Conservation (phyloP, 2,113 vertebrate species). For the Onychorhynchus coronatus region DNA sequence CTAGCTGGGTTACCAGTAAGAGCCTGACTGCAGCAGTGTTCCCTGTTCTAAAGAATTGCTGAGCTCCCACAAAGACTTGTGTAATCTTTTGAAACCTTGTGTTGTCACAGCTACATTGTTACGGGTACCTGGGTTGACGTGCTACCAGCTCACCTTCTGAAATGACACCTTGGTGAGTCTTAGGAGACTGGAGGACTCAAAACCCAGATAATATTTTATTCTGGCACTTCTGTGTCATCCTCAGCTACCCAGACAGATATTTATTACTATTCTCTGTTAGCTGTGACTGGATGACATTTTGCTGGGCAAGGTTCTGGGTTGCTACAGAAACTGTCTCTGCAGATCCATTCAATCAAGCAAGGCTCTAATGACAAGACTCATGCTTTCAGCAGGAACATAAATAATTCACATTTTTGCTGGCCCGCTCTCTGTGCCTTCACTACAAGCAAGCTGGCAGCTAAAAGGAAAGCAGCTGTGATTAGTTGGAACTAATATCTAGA, state of each 20-base stretch:
- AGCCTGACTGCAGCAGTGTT: not conserved
- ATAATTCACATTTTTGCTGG: constrained; percentile 42
- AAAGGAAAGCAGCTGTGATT: not conserved
- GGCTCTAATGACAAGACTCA: not conserved
- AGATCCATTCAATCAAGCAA: not conserved
- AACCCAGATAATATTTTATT: not conserved
- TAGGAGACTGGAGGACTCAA: not conserved
- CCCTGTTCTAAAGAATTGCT: not conserved
- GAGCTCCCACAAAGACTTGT: not conserved
- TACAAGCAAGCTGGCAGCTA: not conserved
- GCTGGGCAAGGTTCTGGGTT: constrained; percentile 9
- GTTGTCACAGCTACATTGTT: not conserved
- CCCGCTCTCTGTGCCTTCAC: not conserved
- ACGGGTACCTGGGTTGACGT: rapidly evolving
- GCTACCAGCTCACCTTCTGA: not conserved
- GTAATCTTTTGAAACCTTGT: not conserved
- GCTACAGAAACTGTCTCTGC: constrained; percentile 52
- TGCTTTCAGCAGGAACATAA: constrained; percentile 47
- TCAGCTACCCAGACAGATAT: not conserved
- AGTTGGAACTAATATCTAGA: not conserved
- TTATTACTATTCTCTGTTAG: not conserved
- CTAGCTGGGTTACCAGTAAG: not conserved
- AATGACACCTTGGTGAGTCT: not conserved
- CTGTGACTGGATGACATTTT: not conserved
- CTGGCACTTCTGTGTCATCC: not conserved